Conservation (phyloP, 2,113 vertebrate species). For the Hirundichthys speculiger region DNA sequence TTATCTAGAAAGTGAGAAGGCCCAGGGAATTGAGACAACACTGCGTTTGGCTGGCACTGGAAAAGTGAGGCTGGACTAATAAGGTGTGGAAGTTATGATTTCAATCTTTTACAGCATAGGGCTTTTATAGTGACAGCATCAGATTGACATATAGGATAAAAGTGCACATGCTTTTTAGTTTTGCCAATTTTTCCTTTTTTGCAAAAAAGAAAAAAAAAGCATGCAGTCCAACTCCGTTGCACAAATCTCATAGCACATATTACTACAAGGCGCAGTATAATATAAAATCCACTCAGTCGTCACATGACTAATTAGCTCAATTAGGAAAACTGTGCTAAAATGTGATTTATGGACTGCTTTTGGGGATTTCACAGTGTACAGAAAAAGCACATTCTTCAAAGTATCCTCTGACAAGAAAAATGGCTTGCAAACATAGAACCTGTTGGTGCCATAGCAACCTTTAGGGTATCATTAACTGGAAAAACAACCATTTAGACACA, state of each 20-base stretch:
- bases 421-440: conserved; percentile 18
- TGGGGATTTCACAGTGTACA: conserved; percentile 29
- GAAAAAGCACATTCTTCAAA: conserved; percentile 66
- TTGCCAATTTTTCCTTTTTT: too few species aligned
- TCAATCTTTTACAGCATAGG: too few species aligned
- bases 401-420: conserved; percentile 64
- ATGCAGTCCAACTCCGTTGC: too few species aligned
- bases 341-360: conserved; percentile 56
- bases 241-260: too few species aligned
- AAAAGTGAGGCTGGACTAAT: conserved; percentile 12
- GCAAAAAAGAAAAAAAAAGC: too few species aligned
- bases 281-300: conserved; percentile 33
- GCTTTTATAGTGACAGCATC: neutral
- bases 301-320: conserved; percentile 60
- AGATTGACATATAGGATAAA: neutral
- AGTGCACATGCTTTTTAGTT: too few species aligned
- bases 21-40: conserved; percentile 18
- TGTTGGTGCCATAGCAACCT: conserved; percentile 36
- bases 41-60: neutral
- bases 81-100: too few species aligned
- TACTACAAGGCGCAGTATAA: neutral
- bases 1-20: conserved; percentile 67
- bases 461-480: conserved; percentile 52
- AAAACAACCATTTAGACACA: conserved; percentile 37
- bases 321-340: conserved; percentile 52